Conservation (phyloP, 2,797 vertebrate species). For the Hapalemur alaotrensis region DNA sequence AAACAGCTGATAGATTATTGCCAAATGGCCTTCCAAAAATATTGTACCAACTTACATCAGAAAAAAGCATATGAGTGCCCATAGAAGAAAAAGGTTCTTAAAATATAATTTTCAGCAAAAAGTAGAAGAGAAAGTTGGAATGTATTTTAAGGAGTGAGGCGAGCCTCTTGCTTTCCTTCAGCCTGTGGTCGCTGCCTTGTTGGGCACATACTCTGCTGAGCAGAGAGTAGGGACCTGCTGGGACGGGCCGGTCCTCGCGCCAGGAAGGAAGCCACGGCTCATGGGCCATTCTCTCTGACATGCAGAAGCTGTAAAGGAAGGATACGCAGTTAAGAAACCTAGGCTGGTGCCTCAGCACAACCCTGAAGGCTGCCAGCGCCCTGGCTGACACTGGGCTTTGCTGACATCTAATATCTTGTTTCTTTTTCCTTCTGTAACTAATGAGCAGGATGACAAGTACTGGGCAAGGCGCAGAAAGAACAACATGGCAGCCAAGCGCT, state of each 20-base stretch:
- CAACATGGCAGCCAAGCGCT: slow-evolving; percentile 97
- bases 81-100: neutral
- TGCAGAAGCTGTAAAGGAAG: neutral
- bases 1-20: neutral
- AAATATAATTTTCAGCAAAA: neutral
- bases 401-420: slow-evolving; percentile 80
- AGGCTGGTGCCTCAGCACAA: neutral
- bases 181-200: neutral
- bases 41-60: neutral
- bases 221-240: neutral
- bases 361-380: neutral
- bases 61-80: neutral
- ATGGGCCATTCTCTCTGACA: neutral
- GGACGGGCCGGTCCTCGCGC: neutral
- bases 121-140: neutral
- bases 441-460: slow-evolving; percentile 96
- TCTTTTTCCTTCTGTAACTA: slow-evolving; percentile 75
- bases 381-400: neutral
- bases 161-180: neutral
- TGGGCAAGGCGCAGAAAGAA: slow-evolving; percentile 99
- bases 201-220: neutral
- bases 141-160: neutral
- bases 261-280: neutral
- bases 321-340: fast-evolving
- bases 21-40: neutral